phyloP scores from a whole-genome alignment of 2,113 vertebrate genomes.

The Electrona antarctica region DNA sequence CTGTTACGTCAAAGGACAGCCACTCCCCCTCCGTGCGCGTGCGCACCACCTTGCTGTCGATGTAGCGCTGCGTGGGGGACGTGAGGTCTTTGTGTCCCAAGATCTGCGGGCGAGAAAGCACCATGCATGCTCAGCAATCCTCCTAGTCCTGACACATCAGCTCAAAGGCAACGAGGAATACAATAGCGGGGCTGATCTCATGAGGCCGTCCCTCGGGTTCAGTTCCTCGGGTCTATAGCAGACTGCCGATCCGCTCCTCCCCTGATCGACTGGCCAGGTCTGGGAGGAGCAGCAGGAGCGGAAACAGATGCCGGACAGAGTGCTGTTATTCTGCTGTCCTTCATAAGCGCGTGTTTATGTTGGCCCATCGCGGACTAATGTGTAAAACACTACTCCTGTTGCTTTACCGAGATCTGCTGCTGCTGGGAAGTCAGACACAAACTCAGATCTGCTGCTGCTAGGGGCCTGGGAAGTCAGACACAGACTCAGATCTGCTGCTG shows the following conservation, averaged over 20 bases:
- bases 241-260: constrained; percentile 33
- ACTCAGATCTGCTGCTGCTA: constrained; percentile 26
- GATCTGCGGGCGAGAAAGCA: constrained; percentile 53
- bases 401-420: constrained; percentile 36
- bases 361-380: constrained; percentile 66
- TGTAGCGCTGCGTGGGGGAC: constrained; percentile 94
- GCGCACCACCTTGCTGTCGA: constrained; percentile 95
- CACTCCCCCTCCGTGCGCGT: constrained; percentile 94
- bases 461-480: constrained; percentile 31
- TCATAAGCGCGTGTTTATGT: constrained; percentile 66
- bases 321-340: constrained; percentile 69
- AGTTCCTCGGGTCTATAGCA: constrained; percentile 16
- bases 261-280: constrained; percentile 66
- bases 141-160: background rate
- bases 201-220: constrained; percentile 6
- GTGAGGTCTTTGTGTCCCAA: constrained; percentile 85
- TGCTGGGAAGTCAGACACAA: constrained; percentile 37
- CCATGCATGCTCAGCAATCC: no score
- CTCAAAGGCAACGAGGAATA: background rate
- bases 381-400: constrained; percentile 64
- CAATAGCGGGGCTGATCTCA: background rate
- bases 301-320: constrained; percentile 66
- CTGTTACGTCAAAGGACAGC: constrained; percentile 96
- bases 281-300: constrained; percentile 51
- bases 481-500: constrained; percentile 30